Percentiles rank a stretch among this genome's conserved stretches.
Conservation (phyloP, 1,140 invertebrate species). For the Drosophila tristis region DNA sequence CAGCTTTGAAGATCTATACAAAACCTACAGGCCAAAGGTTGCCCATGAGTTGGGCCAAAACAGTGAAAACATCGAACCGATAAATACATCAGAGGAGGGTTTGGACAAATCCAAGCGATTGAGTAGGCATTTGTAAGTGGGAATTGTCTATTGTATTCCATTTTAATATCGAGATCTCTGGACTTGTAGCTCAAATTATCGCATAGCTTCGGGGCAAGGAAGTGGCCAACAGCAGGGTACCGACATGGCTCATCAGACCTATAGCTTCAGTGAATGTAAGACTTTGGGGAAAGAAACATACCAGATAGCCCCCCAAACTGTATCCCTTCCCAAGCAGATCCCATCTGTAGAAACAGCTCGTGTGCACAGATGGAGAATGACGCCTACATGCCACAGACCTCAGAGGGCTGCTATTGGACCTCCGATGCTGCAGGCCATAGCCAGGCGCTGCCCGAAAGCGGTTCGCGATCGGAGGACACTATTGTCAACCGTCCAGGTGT, state of each 20-base stretch:
- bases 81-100: background rate
- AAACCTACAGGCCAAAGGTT: slow-evolving; percentile 2
- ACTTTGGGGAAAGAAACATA: background rate
- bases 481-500: slow-evolving; percentile 17
- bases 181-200: slow-evolving; percentile 18
- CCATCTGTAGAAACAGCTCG: background rate
- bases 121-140: slow-evolving; percentile 33
- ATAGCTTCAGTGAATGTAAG: slow-evolving; percentile 29
- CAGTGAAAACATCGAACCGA: background rate
- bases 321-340: background rate
- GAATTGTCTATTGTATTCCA: background rate
- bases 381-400: background rate
- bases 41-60: background rate
- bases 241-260: slow-evolving; percentile 16
- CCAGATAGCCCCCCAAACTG: no score
- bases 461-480: slow-evolving; percentile 18
- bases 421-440: background rate
- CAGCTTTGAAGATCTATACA: slow-evolving; percentile 10
- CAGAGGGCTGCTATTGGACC: slow-evolving; percentile 1
- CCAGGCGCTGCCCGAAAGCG: slow-evolving; percentile 1
- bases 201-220: background rate
- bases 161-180: background rate
- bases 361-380: no score
- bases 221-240: background rate
- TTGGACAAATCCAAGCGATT: background rate